Evolutionary conservation across 2,888 invertebrate species (phyloP), one percentile per base, ranked within the genome.

Genomic region (Acheta domesticus): DNA sequence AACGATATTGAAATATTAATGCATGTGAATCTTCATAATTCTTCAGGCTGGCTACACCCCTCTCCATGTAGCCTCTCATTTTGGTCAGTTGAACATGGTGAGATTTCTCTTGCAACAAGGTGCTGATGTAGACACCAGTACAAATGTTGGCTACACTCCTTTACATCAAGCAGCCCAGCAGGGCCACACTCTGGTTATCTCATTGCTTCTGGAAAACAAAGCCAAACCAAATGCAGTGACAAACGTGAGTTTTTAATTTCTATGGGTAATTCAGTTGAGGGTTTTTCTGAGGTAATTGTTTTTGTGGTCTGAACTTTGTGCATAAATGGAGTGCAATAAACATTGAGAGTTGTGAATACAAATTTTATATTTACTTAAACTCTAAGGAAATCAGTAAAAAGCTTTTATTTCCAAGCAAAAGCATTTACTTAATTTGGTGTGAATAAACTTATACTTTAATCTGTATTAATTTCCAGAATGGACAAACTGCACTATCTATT

Each of bases 81-180:
- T 98, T 87, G 99, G 98, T 0, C 98, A 97, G 88, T 91, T 94
- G 79, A 94, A 95, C 82, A 96, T 97, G 90, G 96, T 98, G 19
- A 91, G 94, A 80, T 94, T 96, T 86, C 89, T 99, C 79, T 89
- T 99, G 77, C 95, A 96, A 82, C 94, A 96, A 81, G 93, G 93
- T 80, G 98, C 98, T 0, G 93, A 95, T 84, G 95, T 98, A 78
- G 93, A 95, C 82, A 92, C 93, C 5, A 90, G 89, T 75, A 95
- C 95, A 0, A 90, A 91, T 12, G 91, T 93, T 80, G 95, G 95
- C 77, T 97, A 97, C 87, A 98, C 99, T 0, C 96, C 99, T 0
- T 89, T 99, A 19, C 99, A 99, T 89, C 98, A 99, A 86, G 99
- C 99, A 1, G 97, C 99, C 0, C 99, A 99, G 86, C 99, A 99